A percentile compares a stretch with the other conserved stretches of the same genome.
phyloP scores from a whole-genome alignment of 2,113 vertebrate genomes.

The Seriola quinqueradiata region DNA sequence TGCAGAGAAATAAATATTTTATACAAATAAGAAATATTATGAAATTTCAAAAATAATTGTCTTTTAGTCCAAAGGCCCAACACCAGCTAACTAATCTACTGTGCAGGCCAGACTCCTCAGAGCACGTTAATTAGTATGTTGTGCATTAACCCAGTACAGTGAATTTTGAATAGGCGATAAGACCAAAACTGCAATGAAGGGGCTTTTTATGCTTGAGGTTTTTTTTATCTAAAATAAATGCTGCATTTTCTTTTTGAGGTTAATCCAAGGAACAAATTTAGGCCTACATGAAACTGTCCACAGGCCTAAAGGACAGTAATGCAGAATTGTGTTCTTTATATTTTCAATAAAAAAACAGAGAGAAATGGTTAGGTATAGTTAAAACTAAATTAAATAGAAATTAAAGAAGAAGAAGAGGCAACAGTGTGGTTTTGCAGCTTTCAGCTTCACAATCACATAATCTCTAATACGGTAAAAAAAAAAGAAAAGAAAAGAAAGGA shows the following conservation, averaged over 20 bases:
- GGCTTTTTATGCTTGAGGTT: neutral
- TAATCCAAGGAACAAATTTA: neutral
- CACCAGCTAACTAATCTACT: neutral
- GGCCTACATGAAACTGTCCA: slow-evolving; percentile 10
- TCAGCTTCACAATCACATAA: neutral
- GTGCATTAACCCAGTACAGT: neutral
- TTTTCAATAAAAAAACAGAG: neutral
- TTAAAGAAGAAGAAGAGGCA: neutral
- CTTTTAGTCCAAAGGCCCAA: neutral
- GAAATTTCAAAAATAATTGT: neutral
- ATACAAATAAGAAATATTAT: neutral
- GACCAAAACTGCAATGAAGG: neutral
- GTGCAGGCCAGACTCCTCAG: slow-evolving; percentile 1
- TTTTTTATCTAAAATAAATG: slow-evolving; percentile 12
- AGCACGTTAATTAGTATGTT: slow-evolving; percentile 23
- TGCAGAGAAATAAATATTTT: slow-evolving; percentile 7
- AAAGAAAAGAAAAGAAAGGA: neutral
- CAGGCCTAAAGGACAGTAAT: neutral
- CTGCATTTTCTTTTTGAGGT: neutral
- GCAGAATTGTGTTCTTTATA: neutral
- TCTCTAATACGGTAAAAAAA: neutral
- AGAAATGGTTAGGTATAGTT: neutral
- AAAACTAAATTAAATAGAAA: neutral
- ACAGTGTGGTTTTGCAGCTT: neutral
- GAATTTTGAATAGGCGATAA: neutral